A percentile compares a stretch with the other conserved stretches of the same genome.
These are phyloP conservation scores for Isotomurus palustris DNA, from an alignment of 2,888 invertebrate species.

Conservation along the genomic window DNA sequence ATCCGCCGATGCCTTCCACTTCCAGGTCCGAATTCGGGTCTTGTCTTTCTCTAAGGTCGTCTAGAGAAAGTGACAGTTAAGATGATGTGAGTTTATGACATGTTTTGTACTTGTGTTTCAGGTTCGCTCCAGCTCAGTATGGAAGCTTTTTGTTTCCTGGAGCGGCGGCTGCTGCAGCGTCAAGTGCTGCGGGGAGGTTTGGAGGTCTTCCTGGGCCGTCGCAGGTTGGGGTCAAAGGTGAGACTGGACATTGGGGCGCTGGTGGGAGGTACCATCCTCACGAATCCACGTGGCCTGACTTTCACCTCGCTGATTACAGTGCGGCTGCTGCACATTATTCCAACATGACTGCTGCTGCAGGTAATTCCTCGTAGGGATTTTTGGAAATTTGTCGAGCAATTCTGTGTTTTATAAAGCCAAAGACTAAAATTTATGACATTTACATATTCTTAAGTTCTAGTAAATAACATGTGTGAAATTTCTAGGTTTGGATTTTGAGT, in stretches of 20 bases:
- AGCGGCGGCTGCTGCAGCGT: conserved; percentile 40
- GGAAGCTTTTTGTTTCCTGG: conserved; percentile 44
- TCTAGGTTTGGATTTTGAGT: conserved; percentile 28
- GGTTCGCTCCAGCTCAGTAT: conserved; percentile 46
- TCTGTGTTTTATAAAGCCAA: neutral
- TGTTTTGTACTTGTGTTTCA: conserved; percentile 6
- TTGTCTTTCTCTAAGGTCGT: neutral
- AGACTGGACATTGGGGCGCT: conserved; percentile 25
- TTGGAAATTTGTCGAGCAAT: neutral
- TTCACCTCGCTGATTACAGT: conserved; percentile 36
- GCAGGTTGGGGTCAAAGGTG: conserved; percentile 40
- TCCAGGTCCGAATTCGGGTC: conserved; percentile 24
- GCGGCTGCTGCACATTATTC: conserved; percentile 39
- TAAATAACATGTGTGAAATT: neutral
- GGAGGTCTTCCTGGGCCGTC: conserved; percentile 36
- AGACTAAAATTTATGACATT: too few relatives aligned
- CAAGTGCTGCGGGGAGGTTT: conserved; percentile 41
- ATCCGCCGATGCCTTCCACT: conserved; percentile 38
- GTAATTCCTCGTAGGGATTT: neutral
- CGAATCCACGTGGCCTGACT: conserved; percentile 31
- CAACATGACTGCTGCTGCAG: conserved; percentile 37
- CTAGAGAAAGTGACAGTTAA: neutral
- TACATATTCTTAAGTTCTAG: too few relatives aligned
- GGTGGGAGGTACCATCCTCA: conserved; percentile 39
- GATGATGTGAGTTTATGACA: neutral